Conservation (phyloP, 2,888 invertebrate species). For the Trachelus troglodyta region DNA sequence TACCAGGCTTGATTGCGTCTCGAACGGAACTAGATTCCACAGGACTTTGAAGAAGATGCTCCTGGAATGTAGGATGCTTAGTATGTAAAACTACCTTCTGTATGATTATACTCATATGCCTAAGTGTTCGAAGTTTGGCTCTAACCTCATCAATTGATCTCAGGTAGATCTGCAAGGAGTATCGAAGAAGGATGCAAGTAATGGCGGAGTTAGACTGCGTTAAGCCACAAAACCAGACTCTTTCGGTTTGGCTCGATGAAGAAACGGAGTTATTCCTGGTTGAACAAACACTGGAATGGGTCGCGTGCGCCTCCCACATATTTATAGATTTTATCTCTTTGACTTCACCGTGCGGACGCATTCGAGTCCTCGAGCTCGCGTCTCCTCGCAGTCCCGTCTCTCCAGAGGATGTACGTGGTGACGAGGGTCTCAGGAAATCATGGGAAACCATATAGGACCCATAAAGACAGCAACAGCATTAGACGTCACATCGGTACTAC, state of each 20-base stretch:
- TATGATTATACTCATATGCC: too few relatives aligned
- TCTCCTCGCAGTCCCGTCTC: slow-evolving; percentile 8
- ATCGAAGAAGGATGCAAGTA: too few relatives aligned
- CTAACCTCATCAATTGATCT: too few relatives aligned
- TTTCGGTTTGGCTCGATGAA: slow-evolving; percentile 53
- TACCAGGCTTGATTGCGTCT: too few relatives aligned
- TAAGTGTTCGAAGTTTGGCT: too few relatives aligned
- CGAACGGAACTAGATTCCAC: too few relatives aligned
- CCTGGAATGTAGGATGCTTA: too few relatives aligned
- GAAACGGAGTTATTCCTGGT: slow-evolving; percentile 65
- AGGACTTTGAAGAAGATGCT: too few relatives aligned
- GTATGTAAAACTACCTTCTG: too few relatives aligned
- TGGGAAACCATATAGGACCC: slow-evolving; percentile 21
- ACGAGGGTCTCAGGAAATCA: slow-evolving; percentile 1
- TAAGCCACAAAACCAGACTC: slow-evolving; percentile 60
- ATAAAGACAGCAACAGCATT: slow-evolving; percentile 3
- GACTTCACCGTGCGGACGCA: slow-evolving; percentile 44
- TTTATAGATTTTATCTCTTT: slow-evolving; percentile 66
- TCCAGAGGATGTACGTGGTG: slow-evolving; percentile 10
- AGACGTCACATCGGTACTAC: slow-evolving; percentile 2
- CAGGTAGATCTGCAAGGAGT: too few relatives aligned
- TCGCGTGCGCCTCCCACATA: slow-evolving; percentile 66
- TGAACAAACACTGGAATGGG: slow-evolving; percentile 66
- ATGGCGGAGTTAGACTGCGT: slow-evolving; percentile 38
- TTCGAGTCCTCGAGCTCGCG: slow-evolving; percentile 24